Percentiles rank a stretch among this genome's conserved stretches.
Evolutionary conservation across 2,797 vertebrate genomes (phyloP).

Genomic region (Anableps anableps): DNA sequence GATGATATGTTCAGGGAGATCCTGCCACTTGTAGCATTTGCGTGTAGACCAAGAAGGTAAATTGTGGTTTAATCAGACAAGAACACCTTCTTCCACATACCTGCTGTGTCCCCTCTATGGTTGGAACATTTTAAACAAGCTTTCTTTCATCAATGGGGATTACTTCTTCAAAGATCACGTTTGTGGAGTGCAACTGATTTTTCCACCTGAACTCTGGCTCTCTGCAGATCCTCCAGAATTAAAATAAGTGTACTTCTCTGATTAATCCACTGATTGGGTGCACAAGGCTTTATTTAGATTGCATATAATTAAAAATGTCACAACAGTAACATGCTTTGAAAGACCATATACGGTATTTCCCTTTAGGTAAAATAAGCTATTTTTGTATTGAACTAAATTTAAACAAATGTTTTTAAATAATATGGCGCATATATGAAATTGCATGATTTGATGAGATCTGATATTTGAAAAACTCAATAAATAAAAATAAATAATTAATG

Average conservation of each 20-base stretch:
- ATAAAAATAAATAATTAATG: not conserved
- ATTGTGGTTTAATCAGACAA: too few relatives aligned
- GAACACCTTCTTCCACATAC: not conserved
- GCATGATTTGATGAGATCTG: not conserved
- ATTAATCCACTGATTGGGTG: not conserved
- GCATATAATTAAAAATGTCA: not conserved
- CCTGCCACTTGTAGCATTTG: not conserved
- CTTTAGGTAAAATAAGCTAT: not conserved
- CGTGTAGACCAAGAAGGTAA: too few relatives aligned
- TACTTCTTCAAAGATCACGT: not conserved
- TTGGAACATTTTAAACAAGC: not conserved
- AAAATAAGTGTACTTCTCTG: not conserved
- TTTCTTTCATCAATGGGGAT: not conserved
- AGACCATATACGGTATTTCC: not conserved
- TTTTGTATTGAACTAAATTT: not conserved
- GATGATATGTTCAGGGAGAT: not conserved
- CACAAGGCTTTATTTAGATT: not conserved
- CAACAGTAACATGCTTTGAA: not conserved
- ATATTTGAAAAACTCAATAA: not conserved
- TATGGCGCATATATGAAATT: not conserved
- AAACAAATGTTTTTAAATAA: not conserved
- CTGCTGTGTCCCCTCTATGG: not conserved
- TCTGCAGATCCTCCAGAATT: not conserved
- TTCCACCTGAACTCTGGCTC: not conserved
- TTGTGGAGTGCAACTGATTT: not conserved